A percentile compares a stretch with the other conserved stretches of the same genome.
These are phyloP conservation scores for Acipenser transmontanus DNA, from an alignment of 2,797 vertebrate species.

Conservation along the genomic window DNA sequence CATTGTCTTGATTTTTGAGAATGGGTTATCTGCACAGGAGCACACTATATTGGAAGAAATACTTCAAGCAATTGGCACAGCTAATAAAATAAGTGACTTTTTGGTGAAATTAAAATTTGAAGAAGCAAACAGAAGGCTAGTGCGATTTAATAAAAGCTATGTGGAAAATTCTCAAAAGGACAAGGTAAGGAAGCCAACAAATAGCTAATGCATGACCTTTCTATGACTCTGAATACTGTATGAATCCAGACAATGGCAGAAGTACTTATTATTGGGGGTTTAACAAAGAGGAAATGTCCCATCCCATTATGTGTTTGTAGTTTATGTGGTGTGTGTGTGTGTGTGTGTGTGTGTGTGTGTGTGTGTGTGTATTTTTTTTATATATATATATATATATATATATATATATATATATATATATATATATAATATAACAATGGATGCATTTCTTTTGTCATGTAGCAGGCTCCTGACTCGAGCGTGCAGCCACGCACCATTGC, in stretches of 20 bases:
- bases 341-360: no score
- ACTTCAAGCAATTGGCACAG: constrained; percentile 71
- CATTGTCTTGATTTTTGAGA: constrained; percentile 93
- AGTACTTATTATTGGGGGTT: no score
- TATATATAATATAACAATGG: no score
- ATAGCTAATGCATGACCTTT: no score
- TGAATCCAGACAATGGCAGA: no score
- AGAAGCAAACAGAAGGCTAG: constrained; percentile 86
- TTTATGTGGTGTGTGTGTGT: no score
- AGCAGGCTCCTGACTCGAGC: constrained; percentile 43
- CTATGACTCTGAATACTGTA: no score
- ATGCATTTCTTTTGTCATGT: constrained; percentile 5
- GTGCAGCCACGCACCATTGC: constrained; percentile 55
- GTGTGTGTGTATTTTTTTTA: no score
- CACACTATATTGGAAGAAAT: constrained; percentile 86
- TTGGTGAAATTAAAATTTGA: constrained; percentile 81
- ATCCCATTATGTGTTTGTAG: no score
- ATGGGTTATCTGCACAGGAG: constrained; percentile 70
- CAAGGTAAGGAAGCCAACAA: constrained; percentile 13
- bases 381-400: no score
- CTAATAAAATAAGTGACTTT: constrained; percentile 74
- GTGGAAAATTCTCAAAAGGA: constrained; percentile 58
- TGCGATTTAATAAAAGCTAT: constrained; percentile 82
- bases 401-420: no score
- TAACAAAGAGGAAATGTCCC: no score